Evolutionary conservation across 2,797 vertebrate species (phyloP).

Genomic region (Rhadinocentrus ornatus): DNA sequence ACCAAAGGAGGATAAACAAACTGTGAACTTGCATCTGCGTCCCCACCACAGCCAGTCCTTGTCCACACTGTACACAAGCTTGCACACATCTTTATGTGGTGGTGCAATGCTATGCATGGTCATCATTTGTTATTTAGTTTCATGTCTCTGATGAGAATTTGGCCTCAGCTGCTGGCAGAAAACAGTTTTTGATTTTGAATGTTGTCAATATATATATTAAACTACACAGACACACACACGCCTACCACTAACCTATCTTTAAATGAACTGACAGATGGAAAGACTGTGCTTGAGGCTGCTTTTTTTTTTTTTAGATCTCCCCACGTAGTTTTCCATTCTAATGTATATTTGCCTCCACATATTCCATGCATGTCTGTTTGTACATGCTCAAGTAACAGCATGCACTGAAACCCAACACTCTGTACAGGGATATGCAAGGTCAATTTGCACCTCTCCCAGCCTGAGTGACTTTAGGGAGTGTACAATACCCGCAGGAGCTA

Average conservation of each 20-base stretch:
- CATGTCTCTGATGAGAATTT: conserved; percentile 23
- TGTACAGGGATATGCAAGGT: conserved; percentile 65
- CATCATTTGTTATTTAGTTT: not conserved
- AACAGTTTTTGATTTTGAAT: conserved; percentile 4
- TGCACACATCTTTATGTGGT: conserved; percentile 9
- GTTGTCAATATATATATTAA: not conserved
- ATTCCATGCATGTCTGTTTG: conserved; percentile 70
- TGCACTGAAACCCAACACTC: conserved; percentile 62
- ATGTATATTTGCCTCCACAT: conserved; percentile 51
- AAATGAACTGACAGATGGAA: conserved; percentile 19
- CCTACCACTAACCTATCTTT: not conserved
- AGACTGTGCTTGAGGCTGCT: not conserved
- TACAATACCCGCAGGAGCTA: conserved; percentile 43
- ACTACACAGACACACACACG: not conserved
- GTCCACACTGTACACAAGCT: conserved; percentile 16
- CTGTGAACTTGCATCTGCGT: conserved; percentile 54
- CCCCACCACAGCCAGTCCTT: conserved; percentile 1
- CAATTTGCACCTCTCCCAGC: conserved; percentile 67
- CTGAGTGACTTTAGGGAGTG: conserved; percentile 45
- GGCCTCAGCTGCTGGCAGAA: conserved; percentile 26
- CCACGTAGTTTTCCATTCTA: conserved; percentile 29
- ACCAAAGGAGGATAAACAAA: conserved; percentile 58
- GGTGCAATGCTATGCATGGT: conserved; percentile 1
- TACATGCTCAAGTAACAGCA: conserved; percentile 66
- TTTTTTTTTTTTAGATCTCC: conserved; percentile 21